phyloP scores from a whole-genome alignment of 2,797 vertebrate genomes.

The Podarcis siculus region DNA sequence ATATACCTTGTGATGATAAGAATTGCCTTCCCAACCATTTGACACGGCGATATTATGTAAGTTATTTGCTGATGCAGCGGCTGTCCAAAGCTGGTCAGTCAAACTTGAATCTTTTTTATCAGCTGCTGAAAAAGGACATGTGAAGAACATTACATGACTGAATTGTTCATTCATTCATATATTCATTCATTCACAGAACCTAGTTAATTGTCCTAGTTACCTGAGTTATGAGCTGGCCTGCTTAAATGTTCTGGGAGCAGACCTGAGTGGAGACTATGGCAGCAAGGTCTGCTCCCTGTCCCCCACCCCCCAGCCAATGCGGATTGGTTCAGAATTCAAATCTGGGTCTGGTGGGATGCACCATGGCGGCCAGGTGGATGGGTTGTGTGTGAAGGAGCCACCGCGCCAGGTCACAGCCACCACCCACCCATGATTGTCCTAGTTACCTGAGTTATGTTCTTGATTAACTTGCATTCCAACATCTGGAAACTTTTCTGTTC shows the following conservation, averaged over 20 bases:
- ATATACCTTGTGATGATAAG: slow-evolving; percentile 18
- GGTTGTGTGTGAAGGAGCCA: too few species aligned
- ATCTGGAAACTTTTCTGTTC: slow-evolving; percentile 14
- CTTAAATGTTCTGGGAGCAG: too few species aligned
- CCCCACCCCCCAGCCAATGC: too few species aligned
- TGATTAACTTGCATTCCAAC: not conserved
- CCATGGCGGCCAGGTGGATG: too few species aligned
- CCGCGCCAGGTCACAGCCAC: too few species aligned
- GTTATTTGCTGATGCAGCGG: not conserved
- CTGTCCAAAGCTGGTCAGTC: not conserved
- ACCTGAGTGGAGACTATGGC: too few species aligned
- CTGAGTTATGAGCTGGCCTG: not conserved
- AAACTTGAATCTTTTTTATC: not conserved
- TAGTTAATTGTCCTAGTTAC: not conserved
- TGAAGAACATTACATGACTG: not conserved
- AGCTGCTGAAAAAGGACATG: not conserved
- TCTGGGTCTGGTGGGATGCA: too few species aligned
- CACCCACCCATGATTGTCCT: not conserved
- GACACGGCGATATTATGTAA: not conserved
- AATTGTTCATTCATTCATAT: not conserved
- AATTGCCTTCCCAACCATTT: slow-evolving; percentile 7
- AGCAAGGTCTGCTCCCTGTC: too few species aligned
- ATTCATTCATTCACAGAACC: not conserved
- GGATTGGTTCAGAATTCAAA: too few species aligned
- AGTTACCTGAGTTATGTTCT: not conserved